Base-by-base conservation (phyloP, 2,797 vertebrate species). In the Sylvia borin region DNA sequence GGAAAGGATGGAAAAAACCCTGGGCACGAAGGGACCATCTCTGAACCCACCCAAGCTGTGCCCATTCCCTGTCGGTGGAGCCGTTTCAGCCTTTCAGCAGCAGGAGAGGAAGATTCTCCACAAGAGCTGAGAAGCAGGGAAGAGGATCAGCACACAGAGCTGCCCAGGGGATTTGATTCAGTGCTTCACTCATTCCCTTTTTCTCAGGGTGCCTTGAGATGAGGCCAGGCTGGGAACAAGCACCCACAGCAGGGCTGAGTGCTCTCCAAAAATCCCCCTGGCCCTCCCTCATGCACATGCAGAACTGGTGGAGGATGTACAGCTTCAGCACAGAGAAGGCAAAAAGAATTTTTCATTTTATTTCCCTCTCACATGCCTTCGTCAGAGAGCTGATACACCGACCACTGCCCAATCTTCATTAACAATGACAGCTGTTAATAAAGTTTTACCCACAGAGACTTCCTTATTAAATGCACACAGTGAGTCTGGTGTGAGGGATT, bases 161-260 rank as follows among this genome's bases (percentile, higher is more conserved):
- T 79, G 74, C 61, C 24, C 68, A 27, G n/a, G 57, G 83, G 19
- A 24, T 38, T 67, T 26, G 7, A 34, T 24, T n/a, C 3, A 1
- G 16, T 32, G 45, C 55, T 85, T n/a, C 45, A 8, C 65, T 73
- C 3, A 0, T 13, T 42, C 43, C 13, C 34, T 4, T 0, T 25
- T 50, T 71, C 48, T 34, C 81, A 61, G n/a, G 38, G 34, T 43
- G 60, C 53, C 54, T n/a, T 5, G n/a, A 68, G 75, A 48, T 26
- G 34, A 47, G 42, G 10, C 0, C 0, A 57, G 67, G 48, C 40
- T 67, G 58, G 45, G 60, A 77, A 32, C 29, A 43, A 82, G 19
- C 32, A 58, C 11, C 36, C 78, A 64, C 1, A 5, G 4, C 0
- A 0, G n/a, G 25, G 17, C 8, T 26, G 38, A 66, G 55, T 38